These are phyloP conservation scores for Piscicola geometra DNA, from an alignment of 2,888 invertebrate genomes.

Conservation along the genomic window DNA sequence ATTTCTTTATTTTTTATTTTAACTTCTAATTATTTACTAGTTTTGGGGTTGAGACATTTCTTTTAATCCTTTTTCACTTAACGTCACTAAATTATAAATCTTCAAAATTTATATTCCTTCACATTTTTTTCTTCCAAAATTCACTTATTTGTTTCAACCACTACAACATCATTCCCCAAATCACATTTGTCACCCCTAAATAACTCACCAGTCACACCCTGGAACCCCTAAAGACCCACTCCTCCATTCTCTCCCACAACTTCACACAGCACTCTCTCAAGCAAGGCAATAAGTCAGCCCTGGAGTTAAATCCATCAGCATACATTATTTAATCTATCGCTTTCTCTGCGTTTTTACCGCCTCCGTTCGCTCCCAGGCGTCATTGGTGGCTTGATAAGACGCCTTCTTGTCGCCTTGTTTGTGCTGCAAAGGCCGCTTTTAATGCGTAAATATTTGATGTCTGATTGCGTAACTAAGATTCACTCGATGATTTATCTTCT, in stretches of 20 bases:
- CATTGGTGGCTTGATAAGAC: not conserved
- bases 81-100: no score
- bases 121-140: not conserved
- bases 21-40: no score
- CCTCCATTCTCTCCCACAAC: not conserved
- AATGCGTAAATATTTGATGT: conserved; percentile 9
- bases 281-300: not conserved
- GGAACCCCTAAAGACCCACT: no score
- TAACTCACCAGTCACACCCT: no score
- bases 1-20: no score
- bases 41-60: no score
- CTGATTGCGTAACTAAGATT: not conserved
- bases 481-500: not conserved
- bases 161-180: no score
- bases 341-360: conserved; percentile 8
- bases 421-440: not conserved
- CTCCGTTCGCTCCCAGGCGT: not conserved
- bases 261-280: not conserved
- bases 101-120: not conserved
- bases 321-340: conserved; percentile 13
- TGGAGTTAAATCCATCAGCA: conserved; percentile 1
- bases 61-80: no score
- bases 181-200: no score
- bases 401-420: not conserved
- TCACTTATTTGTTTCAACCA: not conserved